Evolutionary conservation across 1,140 invertebrate genomes (phyloP).

Genomic region (Melipona quadrifasciata): DNA sequence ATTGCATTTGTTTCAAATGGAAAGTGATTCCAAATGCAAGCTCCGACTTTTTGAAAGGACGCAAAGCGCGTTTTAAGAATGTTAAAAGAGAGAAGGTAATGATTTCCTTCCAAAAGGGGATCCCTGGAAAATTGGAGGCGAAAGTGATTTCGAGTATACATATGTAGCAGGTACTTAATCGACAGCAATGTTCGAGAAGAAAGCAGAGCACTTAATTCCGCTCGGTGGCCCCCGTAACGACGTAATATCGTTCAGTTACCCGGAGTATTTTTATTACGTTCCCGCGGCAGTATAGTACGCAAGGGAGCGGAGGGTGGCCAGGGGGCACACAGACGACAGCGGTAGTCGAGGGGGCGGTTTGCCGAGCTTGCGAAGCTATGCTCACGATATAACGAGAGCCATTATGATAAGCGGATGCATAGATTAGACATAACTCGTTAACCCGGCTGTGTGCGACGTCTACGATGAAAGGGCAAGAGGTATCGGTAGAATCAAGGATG

Average conservation of each 20-base stretch:
- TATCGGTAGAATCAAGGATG: slow-evolving; percentile 22
- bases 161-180: slow-evolving; percentile 18
- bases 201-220: slow-evolving; percentile 53
- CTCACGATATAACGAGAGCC: slow-evolving; percentile 75
- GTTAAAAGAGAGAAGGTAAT: no score
- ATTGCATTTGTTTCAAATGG: no score
- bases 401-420: slow-evolving; percentile 81
- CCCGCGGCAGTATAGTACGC: slow-evolving; percentile 15
- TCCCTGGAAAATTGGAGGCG: neutral
- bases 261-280: slow-evolving; percentile 76
- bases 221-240: slow-evolving; percentile 61
- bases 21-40: no score
- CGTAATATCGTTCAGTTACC: slow-evolving; percentile 77
- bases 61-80: no score
- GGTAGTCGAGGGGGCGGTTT: slow-evolving; percentile 59
- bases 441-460: slow-evolving; percentile 73
- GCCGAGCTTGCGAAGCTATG: slow-evolving; percentile 53
- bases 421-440: slow-evolving; percentile 81
- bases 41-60: no score
- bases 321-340: slow-evolving; percentile 37
- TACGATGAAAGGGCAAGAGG: slow-evolving; percentile 12
- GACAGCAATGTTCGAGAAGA: slow-evolving; percentile 13
- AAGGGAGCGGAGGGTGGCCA: slow-evolving; percentile 1
- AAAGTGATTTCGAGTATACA: neutral
- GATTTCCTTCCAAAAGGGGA: no score